These are phyloP conservation scores for Epinephelus coioides DNA, from an alignment of 2,797 vertebrate genomes.

Conservation along the genomic window DNA sequence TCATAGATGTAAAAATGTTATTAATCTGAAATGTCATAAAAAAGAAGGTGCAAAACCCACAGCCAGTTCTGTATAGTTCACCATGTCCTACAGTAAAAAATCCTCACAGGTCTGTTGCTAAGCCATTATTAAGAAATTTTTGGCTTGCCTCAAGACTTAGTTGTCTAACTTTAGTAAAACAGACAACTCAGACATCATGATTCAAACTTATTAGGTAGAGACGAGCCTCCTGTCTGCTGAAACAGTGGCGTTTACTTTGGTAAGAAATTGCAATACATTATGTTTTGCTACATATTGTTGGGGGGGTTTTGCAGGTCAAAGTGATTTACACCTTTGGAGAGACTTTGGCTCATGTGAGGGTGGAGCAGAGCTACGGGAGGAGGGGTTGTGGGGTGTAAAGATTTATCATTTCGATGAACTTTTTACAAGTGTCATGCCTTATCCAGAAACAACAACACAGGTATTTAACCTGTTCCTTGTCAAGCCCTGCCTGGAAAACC, in stretches of 20 bases:
- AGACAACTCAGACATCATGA: constrained; percentile 73
- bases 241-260: constrained; percentile 77
- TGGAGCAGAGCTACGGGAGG: constrained; percentile 61
- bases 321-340: constrained; percentile 79
- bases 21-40: background rate
- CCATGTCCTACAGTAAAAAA: constrained; percentile 16
- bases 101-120: constrained; percentile 21
- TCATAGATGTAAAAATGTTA: background rate
- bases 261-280: constrained; percentile 75
- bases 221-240: constrained; percentile 58
- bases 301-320: constrained; percentile 68
- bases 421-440: constrained; percentile 81
- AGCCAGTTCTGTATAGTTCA: background rate
- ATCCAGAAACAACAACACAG: constrained; percentile 84
- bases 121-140: constrained; percentile 50
- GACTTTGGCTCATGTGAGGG: constrained; percentile 59
- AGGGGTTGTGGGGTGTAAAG: constrained; percentile 48
- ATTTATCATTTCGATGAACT: constrained; percentile 83
- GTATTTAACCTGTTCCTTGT: constrained; percentile 83
- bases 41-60: constrained; percentile 7
- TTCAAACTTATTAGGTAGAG: constrained; percentile 71
- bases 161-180: constrained; percentile 61
- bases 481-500: constrained; percentile 76
- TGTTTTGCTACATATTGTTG: constrained; percentile 76
- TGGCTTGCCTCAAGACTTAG: constrained; percentile 39